Evolutionary conservation across 2,113 vertebrate genomes (phyloP).

Genomic region (Solea senegalensis): DNA sequence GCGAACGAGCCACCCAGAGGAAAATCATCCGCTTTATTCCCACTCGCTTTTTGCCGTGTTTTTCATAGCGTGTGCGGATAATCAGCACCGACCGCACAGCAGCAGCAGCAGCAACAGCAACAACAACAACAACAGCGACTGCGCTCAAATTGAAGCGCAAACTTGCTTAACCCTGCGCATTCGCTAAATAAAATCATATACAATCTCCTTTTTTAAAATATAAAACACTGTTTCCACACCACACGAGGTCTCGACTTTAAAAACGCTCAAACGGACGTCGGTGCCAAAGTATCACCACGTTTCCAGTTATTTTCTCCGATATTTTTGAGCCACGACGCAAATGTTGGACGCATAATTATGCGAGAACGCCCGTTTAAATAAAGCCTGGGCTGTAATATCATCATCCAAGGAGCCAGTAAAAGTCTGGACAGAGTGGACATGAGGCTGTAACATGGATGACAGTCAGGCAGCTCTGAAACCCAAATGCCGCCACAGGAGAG

Average conservation of each 20-base stretch:
- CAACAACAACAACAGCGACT: constrained; percentile 49
- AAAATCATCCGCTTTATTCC: constrained; percentile 1
- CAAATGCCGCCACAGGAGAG: constrained; percentile 20
- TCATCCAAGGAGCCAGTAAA: not conserved
- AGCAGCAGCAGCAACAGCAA: constrained; percentile 56
- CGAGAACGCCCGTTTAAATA: not conserved
- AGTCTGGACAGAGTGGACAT: not conserved
- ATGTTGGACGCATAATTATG: too few species aligned
- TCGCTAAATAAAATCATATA: not conserved
- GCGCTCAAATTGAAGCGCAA: constrained; percentile 43
- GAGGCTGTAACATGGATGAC: constrained; percentile 20
- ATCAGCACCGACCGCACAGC: constrained; percentile 17
- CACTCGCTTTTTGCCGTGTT: constrained; percentile 35
- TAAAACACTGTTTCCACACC: not conserved
- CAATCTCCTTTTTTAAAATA: fast-evolving
- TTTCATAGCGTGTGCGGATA: constrained; percentile 29
- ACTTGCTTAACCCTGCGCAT: constrained; percentile 22
- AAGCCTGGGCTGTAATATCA: not conserved
- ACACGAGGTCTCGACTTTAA: not conserved
- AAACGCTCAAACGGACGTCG: not conserved
- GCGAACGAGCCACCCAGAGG: not conserved
- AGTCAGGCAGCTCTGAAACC: constrained; percentile 12
- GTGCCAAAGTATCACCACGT: not conserved
- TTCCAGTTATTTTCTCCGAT: not conserved
- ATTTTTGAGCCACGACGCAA: not conserved